Evolutionary conservation across 2,888 invertebrate species (phyloP).

Genomic region (Acanthococcus lagerstroemiae): DNA sequence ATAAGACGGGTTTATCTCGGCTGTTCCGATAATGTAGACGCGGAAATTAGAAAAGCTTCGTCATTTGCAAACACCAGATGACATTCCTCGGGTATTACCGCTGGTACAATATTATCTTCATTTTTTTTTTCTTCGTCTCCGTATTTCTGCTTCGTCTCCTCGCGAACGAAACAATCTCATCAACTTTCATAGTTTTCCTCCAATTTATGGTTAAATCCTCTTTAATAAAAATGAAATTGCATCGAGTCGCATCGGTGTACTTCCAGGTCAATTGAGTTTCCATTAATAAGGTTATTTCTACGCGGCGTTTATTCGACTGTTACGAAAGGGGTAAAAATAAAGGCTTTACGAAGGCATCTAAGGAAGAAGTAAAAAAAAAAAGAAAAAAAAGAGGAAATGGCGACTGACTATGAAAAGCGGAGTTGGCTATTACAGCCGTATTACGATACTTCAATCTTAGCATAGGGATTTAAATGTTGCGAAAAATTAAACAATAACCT

Average conservation of each 20-base stretch:
- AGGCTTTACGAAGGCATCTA: no score
- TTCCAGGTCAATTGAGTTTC: constrained; percentile 20
- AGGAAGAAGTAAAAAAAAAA: no score
- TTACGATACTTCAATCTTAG: background rate
- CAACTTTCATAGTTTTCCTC: constrained; percentile 21
- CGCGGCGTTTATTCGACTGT: constrained; percentile 15
- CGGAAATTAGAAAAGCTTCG: constrained; percentile 22
- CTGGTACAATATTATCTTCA: background rate
- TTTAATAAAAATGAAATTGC: constrained; percentile 21
- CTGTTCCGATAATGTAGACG: background rate
- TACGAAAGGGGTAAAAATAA: no score
- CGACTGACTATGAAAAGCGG: background rate
- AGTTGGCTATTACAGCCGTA: background rate
- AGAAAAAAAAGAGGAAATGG: background rate
- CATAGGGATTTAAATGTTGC: background rate
- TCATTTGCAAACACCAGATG: constrained; percentile 22
- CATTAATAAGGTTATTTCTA: constrained; percentile 29
- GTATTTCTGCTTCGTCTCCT: background rate
- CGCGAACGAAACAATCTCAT: constrained; percentile 10
- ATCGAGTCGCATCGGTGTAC: background rate
- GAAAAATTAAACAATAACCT: no score
- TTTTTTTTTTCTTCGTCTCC: background rate
- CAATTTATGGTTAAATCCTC: constrained; percentile 26
- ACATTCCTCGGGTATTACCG: background rate
- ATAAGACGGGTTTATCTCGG: background rate